Percentiles rank a stretch among this genome's conserved stretches.
phyloP scores from a whole-genome alignment of 2,888 invertebrate genomes.

The Polyploca ridens region DNA sequence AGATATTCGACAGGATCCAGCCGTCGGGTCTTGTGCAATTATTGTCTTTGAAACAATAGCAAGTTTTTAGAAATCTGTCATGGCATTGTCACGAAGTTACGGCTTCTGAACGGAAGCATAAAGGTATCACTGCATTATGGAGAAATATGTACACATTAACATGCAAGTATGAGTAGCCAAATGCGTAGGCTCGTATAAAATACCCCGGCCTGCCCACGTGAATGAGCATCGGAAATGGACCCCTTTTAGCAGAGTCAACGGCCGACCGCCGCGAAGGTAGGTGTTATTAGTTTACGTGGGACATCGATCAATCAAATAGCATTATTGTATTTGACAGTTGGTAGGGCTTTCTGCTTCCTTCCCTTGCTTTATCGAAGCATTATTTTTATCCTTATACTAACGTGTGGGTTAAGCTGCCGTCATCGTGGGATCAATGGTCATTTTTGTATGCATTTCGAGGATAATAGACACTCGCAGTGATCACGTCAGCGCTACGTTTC shows the following conservation, averaged over 20 bases:
- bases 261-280: conserved; percentile 44
- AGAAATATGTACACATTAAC: background rate
- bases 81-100: background rate
- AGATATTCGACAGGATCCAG: conserved; percentile 6
- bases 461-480: background rate
- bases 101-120: conserved; percentile 5
- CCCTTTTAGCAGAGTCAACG: conserved; percentile 43
- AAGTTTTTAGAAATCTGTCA: conserved; percentile 12
- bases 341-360: background rate
- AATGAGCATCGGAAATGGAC: conserved; percentile 30
- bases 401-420: background rate
- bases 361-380: background rate
- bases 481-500: background rate
- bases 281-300: conserved; percentile 21
- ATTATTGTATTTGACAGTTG: background rate
- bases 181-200: conserved; percentile 39
- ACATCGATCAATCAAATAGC: conserved; percentile 34
- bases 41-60: conserved; percentile 11
- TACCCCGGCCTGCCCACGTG: conserved; percentile 42
- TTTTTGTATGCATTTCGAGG: background rate
- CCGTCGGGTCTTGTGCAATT: background rate
- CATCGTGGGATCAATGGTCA: background rate
- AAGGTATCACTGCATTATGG: conserved; percentile 9
- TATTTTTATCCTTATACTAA: background rate
- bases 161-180: conserved; percentile 26